Percentiles rank a stretch among this genome's conserved stretches.
These are phyloP conservation scores for Stenichneumon culpator DNA, from an alignment of 2,888 invertebrate species.

Conservation along the genomic window DNA sequence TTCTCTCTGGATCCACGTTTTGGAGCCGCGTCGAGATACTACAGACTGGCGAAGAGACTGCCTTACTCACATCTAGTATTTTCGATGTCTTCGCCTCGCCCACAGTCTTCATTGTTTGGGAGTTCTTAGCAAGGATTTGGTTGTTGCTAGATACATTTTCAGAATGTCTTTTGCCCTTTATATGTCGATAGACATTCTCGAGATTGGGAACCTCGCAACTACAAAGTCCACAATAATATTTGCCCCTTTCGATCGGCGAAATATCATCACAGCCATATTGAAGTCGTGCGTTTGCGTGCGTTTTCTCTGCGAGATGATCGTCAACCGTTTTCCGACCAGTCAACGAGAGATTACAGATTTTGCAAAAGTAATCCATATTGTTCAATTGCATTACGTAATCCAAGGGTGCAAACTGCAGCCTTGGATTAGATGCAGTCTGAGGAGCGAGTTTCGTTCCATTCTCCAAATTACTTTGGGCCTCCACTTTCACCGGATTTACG, in stretches of 20 bases:
- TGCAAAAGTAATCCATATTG: conserved; percentile 3
- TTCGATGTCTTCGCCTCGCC: neutral
- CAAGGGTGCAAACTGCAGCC: too few species aligned
- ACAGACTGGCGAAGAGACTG: neutral
- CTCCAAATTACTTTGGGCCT: too few species aligned
- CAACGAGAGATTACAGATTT: conserved; percentile 9
- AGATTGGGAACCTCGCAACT: conserved; percentile 6
- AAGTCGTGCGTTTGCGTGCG: neutral
- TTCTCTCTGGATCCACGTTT: neutral
- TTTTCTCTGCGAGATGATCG: neutral
- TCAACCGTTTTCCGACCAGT: neutral
- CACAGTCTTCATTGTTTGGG: neutral
- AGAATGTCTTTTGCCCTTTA: conserved; percentile 14
- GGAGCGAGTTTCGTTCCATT: neutral
- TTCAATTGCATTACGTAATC: neutral
- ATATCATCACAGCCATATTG: conserved; percentile 4
- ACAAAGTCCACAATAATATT: conserved; percentile 23
- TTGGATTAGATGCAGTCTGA: too few species aligned
- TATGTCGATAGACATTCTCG: conserved; percentile 34
- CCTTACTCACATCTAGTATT: neutral
- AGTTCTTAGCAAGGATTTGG: neutral
- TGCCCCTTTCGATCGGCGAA: neutral
- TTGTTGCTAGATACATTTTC: neutral
- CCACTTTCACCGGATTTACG: neutral
- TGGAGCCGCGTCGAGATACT: neutral